Evolutionary conservation across 2,797 vertebrate species (phyloP).

Genomic region (Buphagus erythrorhynchus): DNA sequence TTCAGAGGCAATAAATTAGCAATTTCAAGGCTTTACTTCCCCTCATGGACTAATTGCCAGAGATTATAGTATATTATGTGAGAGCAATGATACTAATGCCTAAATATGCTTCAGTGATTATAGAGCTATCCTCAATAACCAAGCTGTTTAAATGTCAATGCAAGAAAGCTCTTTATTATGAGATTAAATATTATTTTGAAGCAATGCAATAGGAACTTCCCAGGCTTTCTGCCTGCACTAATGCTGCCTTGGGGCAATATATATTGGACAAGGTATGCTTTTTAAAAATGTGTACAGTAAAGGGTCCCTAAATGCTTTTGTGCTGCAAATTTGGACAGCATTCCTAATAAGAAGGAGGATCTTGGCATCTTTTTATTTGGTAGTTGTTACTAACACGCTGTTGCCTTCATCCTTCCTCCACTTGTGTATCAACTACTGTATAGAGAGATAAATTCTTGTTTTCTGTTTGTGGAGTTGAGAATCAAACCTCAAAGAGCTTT

Average conservation of each 20-base stretch:
- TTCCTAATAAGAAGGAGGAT: not conserved
- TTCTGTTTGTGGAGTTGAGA: not conserved
- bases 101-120: constrained; percentile 77
- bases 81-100: constrained; percentile 74
- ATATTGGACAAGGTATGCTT: not conserved
- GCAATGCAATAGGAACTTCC: constrained; percentile 55
- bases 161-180: constrained; percentile 71
- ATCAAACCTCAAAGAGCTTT: not conserved
- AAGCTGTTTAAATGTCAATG: constrained; percentile 74
- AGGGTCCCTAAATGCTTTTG: not conserved
- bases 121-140: constrained; percentile 70
- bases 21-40: constrained; percentile 72
- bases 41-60: constrained; percentile 76
- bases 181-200: constrained; percentile 72
- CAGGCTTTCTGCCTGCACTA: constrained; percentile 31
- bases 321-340: not conserved
- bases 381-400: not conserved
- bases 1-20: constrained; percentile 72
- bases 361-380: not conserved
- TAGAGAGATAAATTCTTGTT: not conserved
- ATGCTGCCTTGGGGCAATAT: constrained; percentile 21
- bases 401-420: not conserved
- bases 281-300: not conserved
- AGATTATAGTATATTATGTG: constrained; percentile 77
- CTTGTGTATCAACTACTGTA: not conserved